Conservation (phyloP, 2,888 invertebrate genomes). For the Margaritifera margaritifera region DNA sequence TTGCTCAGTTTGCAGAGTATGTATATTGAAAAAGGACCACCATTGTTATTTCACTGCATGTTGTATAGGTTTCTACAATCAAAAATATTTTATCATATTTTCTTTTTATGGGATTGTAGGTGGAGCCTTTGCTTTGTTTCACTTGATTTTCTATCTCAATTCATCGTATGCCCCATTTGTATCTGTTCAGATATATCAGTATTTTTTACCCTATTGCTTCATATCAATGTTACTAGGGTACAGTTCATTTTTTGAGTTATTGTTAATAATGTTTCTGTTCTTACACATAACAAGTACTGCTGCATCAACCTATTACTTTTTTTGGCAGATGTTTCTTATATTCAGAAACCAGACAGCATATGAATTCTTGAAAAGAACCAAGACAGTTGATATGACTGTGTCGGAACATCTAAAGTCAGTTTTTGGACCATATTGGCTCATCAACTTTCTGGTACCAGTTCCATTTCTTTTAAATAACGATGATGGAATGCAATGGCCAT, state of each 20-base stretch:
- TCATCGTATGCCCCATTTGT: conserved; percentile 46
- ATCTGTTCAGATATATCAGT: conserved; percentile 45
- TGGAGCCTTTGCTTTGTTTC: conserved; percentile 40
- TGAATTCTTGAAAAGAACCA: conserved; percentile 57
- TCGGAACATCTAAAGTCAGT: conserved; percentile 53
- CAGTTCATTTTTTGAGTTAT: conserved; percentile 28
- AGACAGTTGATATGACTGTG: conserved; percentile 42
- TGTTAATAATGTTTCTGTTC: conserved; percentile 46
- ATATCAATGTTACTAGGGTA: conserved; percentile 43
- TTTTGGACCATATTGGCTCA: conserved; percentile 63
- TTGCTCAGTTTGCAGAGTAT: conserved; percentile 71
- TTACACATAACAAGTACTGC: conserved; percentile 41
- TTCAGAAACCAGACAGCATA: conserved; percentile 60
- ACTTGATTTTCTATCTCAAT: conserved; percentile 45
- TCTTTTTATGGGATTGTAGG: conserved; percentile 61
- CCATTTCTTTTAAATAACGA: conserved; percentile 48
- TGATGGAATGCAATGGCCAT: conserved; percentile 58
- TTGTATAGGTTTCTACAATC: conserved; percentile 74
- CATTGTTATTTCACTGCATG: conserved; percentile 73
- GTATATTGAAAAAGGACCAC: conserved; percentile 73
- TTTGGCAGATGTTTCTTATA: conserved; percentile 55
- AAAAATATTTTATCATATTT: conserved; percentile 73
- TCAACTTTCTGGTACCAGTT: conserved; percentile 63
- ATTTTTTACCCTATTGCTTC: conserved; percentile 53
- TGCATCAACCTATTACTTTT: conserved; percentile 50